Conservation (phyloP, 1,140 invertebrate species). For the Ephestia elutella region DNA sequence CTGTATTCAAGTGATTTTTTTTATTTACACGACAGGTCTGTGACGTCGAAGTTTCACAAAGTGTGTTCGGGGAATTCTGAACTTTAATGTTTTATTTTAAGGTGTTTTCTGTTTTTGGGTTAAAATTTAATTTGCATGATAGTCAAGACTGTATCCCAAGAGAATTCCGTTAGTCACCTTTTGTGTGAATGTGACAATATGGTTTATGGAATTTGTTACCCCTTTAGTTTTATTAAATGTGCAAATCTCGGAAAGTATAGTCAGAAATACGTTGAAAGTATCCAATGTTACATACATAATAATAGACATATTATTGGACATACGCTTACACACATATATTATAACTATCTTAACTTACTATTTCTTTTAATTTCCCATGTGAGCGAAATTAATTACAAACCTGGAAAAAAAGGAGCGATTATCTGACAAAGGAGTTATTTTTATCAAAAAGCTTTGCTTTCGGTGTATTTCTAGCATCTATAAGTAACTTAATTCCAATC, state of each 20-base stretch:
- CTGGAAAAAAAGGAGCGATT: no score
- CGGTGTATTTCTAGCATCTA: no score
- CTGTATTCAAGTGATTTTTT: conserved; percentile 50
- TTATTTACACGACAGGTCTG: conserved; percentile 21
- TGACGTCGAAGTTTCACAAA: conserved; percentile 23
- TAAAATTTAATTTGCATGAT: neutral
- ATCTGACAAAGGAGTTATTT: no score
- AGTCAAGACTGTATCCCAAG: neutral
- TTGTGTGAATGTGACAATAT: conserved; percentile 18
- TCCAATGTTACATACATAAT: no score
- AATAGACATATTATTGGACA: no score
- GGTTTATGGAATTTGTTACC: conserved; percentile 18
- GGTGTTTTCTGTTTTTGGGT: neutral
- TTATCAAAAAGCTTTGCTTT: no score
- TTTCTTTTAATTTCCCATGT: no score
- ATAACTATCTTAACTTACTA: no score
- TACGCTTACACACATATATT: no score
- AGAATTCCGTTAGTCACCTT: neutral
- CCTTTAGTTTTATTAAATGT: conserved; percentile 14
- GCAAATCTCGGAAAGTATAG: neutral
- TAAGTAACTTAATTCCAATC: no score
- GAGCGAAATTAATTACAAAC: no score
- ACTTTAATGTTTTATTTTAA: neutral
- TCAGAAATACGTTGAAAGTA: no score
- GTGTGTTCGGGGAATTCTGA: neutral